A percentile compares a stretch with the other conserved stretches of the same genome.
Conservation (phyloP, 37 sponge, comb jelly and placozoan species). For the Oopsacas minuta region DNA sequence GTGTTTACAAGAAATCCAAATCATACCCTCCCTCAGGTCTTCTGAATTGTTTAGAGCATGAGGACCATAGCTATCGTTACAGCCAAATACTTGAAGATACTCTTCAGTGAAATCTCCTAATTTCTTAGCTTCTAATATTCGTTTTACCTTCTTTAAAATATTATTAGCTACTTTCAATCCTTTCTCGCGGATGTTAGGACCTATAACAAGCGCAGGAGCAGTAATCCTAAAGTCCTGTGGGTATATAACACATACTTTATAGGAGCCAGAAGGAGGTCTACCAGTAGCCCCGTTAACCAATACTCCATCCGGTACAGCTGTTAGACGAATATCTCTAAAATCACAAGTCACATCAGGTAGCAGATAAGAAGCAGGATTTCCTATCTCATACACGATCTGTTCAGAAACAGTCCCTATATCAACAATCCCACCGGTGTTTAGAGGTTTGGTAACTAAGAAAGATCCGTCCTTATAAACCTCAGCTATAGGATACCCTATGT, state of each 20-base stretch:
- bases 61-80: constrained; percentile 39
- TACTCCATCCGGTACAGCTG: constrained; percentile 43
- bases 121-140: constrained; percentile 41
- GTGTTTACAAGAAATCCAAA: constrained; percentile 76
- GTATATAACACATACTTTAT: constrained; percentile 84
- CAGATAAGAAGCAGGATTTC: constrained; percentile 70
- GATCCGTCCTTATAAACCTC: constrained; percentile 55
- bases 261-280: constrained; percentile 37
- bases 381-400: constrained; percentile 97
- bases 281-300: constrained; percentile 69
- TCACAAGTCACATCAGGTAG: constrained; percentile 96
- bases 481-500: constrained; percentile 91
- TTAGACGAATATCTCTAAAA: constrained; percentile 59
- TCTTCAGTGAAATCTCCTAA: constrained; percentile 51
- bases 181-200: constrained; percentile 69
- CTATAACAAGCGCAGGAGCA: constrained; percentile 52
- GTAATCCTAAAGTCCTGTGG: constrained; percentile 68
- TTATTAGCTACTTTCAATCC: constrained; percentile 54
- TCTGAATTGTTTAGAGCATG: background rate
- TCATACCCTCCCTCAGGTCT: constrained; percentile 40
- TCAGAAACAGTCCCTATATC: constrained; percentile 70
- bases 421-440: constrained; percentile 72
- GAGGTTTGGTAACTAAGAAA: constrained; percentile 72
- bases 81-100: constrained; percentile 54
- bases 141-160: constrained; percentile 56